Evolutionary conservation across 2,113 vertebrate species (phyloP).

Genomic region (Pelobates fuscus): DNA sequence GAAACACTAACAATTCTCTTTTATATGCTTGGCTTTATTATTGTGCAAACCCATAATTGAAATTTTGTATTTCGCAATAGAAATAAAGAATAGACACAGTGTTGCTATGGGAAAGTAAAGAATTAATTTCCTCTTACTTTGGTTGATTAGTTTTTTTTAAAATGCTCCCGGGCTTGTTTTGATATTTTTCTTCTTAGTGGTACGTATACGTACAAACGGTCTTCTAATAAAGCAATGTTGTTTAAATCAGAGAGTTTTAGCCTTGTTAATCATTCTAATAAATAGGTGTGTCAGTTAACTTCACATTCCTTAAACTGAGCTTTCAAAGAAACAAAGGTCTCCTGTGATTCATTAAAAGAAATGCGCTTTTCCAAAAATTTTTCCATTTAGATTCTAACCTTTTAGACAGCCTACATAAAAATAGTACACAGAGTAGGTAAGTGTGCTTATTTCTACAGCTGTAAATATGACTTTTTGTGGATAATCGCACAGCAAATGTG

Average conservation of each 20-base stretch:
- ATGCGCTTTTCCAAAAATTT: slow-evolving; percentile 14
- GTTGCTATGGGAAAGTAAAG: slow-evolving; percentile 74
- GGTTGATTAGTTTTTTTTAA: slow-evolving; percentile 80
- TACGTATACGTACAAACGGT: slow-evolving; percentile 77
- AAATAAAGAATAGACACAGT: slow-evolving; percentile 68
- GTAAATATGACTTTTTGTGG: background rate
- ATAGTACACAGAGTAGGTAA: background rate
- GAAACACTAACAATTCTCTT: slow-evolving; percentile 79
- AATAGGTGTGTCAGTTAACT: slow-evolving; percentile 58
- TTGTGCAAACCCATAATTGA: slow-evolving; percentile 80
- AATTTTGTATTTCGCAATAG: slow-evolving; percentile 77
- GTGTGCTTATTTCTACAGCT: background rate
- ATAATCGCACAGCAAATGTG: no score
- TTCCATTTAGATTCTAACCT: slow-evolving; percentile 12
- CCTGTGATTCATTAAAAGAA: slow-evolving; percentile 34
- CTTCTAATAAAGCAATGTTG: slow-evolving; percentile 79
- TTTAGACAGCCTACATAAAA: background rate
- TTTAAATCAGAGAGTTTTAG: slow-evolving; percentile 74
- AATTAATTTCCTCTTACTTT: slow-evolving; percentile 73
- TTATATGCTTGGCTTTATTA: slow-evolving; percentile 74
- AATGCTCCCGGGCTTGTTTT: slow-evolving; percentile 80
- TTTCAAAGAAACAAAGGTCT: slow-evolving; percentile 35
- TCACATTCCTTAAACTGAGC: slow-evolving; percentile 35
- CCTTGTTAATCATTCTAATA: slow-evolving; percentile 77
- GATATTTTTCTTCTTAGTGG: slow-evolving; percentile 78